Evolutionary conservation across 2,797 vertebrate genomes (phyloP).

Genomic region (Pagetopsis macropterus): DNA sequence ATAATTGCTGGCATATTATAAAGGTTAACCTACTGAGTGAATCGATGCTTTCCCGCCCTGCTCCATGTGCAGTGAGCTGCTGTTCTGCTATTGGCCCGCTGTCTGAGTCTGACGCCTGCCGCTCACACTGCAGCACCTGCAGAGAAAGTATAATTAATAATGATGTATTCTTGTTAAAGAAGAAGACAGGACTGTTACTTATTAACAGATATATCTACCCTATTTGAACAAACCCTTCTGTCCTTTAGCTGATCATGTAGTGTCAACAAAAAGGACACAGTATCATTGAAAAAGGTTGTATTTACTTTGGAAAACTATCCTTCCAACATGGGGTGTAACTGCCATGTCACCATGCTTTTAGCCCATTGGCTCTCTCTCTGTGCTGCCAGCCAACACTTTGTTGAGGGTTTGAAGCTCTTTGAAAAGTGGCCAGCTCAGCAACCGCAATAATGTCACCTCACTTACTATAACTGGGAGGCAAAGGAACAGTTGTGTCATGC

Average conservation of each 20-base stretch:
- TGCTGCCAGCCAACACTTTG: slow-evolving; percentile 19
- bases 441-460: slow-evolving; percentile 56
- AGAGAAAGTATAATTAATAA: neutral
- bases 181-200: neutral
- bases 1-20: neutral
- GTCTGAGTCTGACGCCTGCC: slow-evolving; percentile 92
- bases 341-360: slow-evolving; percentile 39
- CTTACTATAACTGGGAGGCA: slow-evolving; percentile 36
- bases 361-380: slow-evolving; percentile 15
- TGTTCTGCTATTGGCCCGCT: slow-evolving; percentile 84
- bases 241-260: slow-evolving; percentile 6
- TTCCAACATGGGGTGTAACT: slow-evolving; percentile 29
- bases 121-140: slow-evolving; percentile 89
- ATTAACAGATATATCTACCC: neutral
- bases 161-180: neutral
- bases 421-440: slow-evolving; percentile 47
- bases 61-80: slow-evolving; percentile 57
- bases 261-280: neutral
- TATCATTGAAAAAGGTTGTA: neutral
- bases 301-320: slow-evolving; percentile 8
- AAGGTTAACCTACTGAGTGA: slow-evolving; percentile 70
- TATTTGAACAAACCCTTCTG: neutral
- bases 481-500: slow-evolving; percentile 62
- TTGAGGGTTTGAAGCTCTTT: slow-evolving; percentile 38
- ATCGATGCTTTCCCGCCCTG: slow-evolving; percentile 66